Conservation (phyloP, 2,888 invertebrate species). For the Pterostichus niger region DNA sequence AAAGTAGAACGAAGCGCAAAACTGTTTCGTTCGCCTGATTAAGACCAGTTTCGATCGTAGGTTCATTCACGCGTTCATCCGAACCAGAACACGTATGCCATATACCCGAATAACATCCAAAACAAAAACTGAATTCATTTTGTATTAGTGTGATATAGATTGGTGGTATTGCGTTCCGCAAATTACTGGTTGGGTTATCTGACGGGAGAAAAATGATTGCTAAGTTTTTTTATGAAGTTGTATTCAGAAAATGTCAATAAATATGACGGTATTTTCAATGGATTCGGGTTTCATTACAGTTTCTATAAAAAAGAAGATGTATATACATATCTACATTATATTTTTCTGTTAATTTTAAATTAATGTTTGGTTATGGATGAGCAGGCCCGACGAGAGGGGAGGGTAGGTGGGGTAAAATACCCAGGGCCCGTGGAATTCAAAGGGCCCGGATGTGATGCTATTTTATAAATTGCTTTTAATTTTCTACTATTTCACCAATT, state of each 20-base stretch:
- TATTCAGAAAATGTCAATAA: slow-evolving; percentile 7
- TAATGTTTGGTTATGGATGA: no score
- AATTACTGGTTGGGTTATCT: slow-evolving; percentile 1
- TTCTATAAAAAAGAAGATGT: no score
- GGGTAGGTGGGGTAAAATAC: no score
- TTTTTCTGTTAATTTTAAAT: no score
- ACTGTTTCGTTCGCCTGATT: not conserved
- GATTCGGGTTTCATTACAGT: no score
- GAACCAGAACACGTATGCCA: slow-evolving; percentile 4
- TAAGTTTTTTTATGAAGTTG: not conserved
- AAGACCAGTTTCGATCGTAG: not conserved
- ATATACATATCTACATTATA: not conserved
- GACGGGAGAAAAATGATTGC: not conserved
- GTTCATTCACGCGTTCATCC: slow-evolving; percentile 14
- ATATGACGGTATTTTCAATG: not conserved
- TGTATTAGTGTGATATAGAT: not conserved
- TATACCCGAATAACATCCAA: slow-evolving; percentile 7
- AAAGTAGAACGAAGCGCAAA: slow-evolving; percentile 20
- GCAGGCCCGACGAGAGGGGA: no score
- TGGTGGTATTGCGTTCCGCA: not conserved
- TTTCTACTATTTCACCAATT: no score
- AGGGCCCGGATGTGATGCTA: no score
- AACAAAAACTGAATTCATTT: slow-evolving; percentile 20
- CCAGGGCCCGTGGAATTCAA: no score
- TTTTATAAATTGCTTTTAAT: no score